Conservation (phyloP, 2,888 invertebrate species). For the Lithophane leautieri region DNA sequence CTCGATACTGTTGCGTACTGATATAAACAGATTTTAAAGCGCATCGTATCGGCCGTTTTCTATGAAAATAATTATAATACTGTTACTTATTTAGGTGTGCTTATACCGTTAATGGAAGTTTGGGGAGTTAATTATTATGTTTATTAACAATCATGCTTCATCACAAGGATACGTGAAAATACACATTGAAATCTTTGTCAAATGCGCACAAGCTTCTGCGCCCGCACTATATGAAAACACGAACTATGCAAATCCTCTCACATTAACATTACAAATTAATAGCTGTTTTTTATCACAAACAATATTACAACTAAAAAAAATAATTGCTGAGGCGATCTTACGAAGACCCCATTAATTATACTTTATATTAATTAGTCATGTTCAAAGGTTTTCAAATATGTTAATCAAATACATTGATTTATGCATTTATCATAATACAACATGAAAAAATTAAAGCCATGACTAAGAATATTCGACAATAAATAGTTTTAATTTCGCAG, state of each 20-base stretch:
- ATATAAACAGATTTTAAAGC: too few species aligned
- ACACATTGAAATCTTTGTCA: slow-evolving; percentile 17
- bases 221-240: slow-evolving; percentile 26
- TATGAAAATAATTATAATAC: too few species aligned
- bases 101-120: slow-evolving; percentile 23
- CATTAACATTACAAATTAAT: slow-evolving; percentile 49
- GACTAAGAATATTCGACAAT: slow-evolving; percentile 72
- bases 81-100: too few species aligned
- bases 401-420: slow-evolving; percentile 18
- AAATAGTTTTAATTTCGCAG: slow-evolving; percentile 38
- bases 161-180: slow-evolving; percentile 9
- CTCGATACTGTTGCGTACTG: too few species aligned
- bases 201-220: slow-evolving; percentile 37
- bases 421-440: slow-evolving; percentile 36
- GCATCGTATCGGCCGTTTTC: too few species aligned
- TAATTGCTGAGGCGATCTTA: slow-evolving; percentile 11
- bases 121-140: slow-evolving; percentile 5
- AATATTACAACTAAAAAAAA: slow-evolving; percentile 40
- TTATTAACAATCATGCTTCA: slow-evolving; percentile 23
- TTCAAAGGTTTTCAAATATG: background rate
- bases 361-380: slow-evolving; percentile 4
- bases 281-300: slow-evolving; percentile 65
- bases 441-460: slow-evolving; percentile 78
- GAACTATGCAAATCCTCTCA: slow-evolving; percentile 51
- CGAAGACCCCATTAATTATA: slow-evolving; percentile 14